Evolutionary conservation across 2,888 invertebrate species (phyloP).

Genomic region (Apocheima hispidaria): DNA sequence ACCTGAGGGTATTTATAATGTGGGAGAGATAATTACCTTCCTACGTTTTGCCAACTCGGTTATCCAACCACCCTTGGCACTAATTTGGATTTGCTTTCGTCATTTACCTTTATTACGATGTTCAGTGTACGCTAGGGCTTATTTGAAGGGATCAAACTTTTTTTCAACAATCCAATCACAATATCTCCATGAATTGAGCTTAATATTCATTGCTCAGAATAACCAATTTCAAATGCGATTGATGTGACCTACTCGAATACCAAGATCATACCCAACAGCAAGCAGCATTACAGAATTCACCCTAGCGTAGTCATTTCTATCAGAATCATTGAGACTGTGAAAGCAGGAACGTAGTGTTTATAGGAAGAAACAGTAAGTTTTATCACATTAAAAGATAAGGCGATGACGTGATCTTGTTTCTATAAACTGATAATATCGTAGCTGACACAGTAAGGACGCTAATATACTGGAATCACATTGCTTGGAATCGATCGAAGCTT

Average conservation of each 20-base stretch:
- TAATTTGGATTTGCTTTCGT: slow-evolving; percentile 16
- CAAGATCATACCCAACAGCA: too few species aligned
- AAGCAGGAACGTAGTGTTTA: neutral
- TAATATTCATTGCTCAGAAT: neutral
- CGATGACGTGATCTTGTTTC: neutral
- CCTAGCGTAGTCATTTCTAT: neutral
- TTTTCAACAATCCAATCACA: neutral
- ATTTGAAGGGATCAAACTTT: neutral
- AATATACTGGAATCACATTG: neutral
- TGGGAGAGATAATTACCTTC: slow-evolving; percentile 24
- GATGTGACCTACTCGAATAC: too few species aligned
- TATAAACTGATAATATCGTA: neutral
- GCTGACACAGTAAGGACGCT: neutral
- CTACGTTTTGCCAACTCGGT: slow-evolving; percentile 34
- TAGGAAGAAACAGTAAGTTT: slow-evolving; percentile 5
- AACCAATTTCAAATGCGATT: neutral
- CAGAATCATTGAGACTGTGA: neutral
- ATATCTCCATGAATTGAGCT: neutral
- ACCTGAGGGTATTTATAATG: slow-evolving; percentile 15
- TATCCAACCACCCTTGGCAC: slow-evolving; percentile 31
- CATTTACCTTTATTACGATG: slow-evolving; percentile 26
- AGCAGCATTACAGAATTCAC: neutral
- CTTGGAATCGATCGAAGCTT: neutral
- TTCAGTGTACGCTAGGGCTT: slow-evolving; percentile 7
- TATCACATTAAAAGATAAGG: slow-evolving; percentile 7